These are phyloP conservation scores for Microtus obscurus DNA, from an alignment of 2,797 vertebrate species.

Conservation along the genomic window DNA sequence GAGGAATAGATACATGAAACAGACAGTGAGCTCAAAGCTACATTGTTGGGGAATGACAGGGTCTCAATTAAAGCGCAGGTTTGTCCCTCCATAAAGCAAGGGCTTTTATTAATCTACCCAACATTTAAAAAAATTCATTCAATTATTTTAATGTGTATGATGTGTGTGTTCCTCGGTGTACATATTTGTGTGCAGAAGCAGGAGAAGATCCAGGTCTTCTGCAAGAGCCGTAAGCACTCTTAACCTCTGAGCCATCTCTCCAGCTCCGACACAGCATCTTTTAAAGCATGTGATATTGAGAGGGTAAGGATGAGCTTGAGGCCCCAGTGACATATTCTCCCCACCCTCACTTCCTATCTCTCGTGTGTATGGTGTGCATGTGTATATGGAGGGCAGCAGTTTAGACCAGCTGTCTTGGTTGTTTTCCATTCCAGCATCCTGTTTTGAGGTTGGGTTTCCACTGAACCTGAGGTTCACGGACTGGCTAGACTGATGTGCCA, in stretches of 20 bases:
- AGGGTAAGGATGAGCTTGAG: not conserved
- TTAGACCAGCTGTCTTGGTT: not conserved
- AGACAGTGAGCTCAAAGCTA: not conserved
- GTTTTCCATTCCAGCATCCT: not conserved
- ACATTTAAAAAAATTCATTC: not conserved
- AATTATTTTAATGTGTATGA: not conserved
- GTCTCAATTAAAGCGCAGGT: not conserved
- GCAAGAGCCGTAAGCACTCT: not conserved
- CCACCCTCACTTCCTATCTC: not conserved
- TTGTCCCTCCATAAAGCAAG: not conserved
- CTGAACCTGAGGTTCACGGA: not conserved
- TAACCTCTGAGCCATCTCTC: not conserved
- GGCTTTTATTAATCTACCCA: not conserved
- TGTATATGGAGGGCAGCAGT: not conserved
- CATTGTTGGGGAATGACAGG: not conserved
- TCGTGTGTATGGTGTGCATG: fast-evolving
- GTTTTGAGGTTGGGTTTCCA: not conserved
- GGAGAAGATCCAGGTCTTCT: not conserved
- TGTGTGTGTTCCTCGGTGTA: not conserved
- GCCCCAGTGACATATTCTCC: not conserved
- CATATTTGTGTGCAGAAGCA: not conserved
- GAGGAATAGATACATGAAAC: not conserved
- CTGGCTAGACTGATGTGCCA: not conserved
- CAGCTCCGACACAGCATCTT: not conserved
- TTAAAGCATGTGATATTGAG: not conserved